Percentiles rank a stretch among this genome's conserved stretches.
These are phyloP conservation scores for Geophilus truncorum DNA, from an alignment of 2,888 invertebrate genomes.

Conservation along the genomic window DNA sequence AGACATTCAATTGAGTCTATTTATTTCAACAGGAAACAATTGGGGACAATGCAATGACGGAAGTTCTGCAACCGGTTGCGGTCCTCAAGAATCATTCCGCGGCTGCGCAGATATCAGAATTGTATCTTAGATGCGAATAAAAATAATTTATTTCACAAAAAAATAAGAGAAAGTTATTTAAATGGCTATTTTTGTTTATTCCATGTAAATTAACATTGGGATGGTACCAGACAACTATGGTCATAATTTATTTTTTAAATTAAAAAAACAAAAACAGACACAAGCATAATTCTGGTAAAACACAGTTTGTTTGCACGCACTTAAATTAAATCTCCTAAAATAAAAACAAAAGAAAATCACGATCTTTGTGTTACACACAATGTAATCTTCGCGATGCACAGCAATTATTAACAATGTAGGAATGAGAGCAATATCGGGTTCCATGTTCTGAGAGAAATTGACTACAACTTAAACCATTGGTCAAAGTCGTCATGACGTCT, in stretches of 20 bases:
- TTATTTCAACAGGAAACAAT: not conserved
- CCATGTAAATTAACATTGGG: not conserved
- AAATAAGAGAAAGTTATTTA: too few relatives aligned
- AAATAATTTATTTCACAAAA: too few relatives aligned
- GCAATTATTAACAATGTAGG: constrained; percentile 52
- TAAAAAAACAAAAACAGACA: not conserved
- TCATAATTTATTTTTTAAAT: not conserved
- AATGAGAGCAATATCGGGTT: constrained; percentile 51
- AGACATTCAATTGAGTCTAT: not conserved
- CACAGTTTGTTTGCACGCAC: not conserved
- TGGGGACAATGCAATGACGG: constrained; percentile 1
- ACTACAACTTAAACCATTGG: constrained; percentile 49
- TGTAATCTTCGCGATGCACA: constrained; percentile 47
- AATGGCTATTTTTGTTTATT: not conserved
- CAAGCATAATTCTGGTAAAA: not conserved
- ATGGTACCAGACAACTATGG: not conserved
- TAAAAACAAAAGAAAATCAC: not conserved
- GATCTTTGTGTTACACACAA: constrained; percentile 37
- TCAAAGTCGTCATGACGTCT: constrained; percentile 38
- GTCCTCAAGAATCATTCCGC: constrained; percentile 15
- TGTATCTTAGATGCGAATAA: not conserved
- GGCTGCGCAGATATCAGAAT: constrained; percentile 14
- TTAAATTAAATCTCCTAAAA: not conserved
- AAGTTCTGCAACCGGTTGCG: not conserved
- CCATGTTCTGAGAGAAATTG: constrained; percentile 52